Percentiles rank a stretch among this genome's conserved stretches.
These are phyloP conservation scores for Lagopus leucura DNA, from an alignment of 2,113 vertebrate species.

Conservation along the genomic window DNA sequence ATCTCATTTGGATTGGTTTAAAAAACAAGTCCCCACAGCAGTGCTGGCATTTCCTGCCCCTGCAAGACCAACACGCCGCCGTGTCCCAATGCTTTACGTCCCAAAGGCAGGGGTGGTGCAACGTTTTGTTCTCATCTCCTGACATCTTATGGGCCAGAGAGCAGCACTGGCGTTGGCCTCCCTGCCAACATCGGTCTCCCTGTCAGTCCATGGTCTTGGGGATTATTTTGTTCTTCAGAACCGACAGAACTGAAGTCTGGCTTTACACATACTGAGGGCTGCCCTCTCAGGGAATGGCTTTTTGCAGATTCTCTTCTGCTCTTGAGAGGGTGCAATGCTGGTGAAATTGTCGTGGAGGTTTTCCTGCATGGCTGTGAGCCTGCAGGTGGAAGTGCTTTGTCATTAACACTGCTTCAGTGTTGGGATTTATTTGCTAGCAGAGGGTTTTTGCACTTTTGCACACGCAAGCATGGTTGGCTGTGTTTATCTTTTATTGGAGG, in stretches of 20 bases:
- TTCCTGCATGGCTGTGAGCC: not conserved
- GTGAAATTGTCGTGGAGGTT: accelerated
- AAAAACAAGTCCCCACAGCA: not conserved
- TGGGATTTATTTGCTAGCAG: too few species aligned
- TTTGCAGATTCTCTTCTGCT: not conserved
- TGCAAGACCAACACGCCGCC: too few species aligned
- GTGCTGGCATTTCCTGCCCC: not conserved
- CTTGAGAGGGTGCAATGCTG: accelerated
- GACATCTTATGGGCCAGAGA: not conserved
- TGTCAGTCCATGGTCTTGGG: not conserved
- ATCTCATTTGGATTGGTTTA: accelerated
- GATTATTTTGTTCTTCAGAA: not conserved
- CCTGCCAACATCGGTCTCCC: not conserved
- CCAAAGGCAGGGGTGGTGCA: not conserved
- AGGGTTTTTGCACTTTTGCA: not conserved
- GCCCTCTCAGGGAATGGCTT: not conserved
- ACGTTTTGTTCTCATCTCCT: not conserved
- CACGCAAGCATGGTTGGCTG: accelerated
- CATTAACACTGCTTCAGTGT: accelerated
- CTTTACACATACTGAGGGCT: not conserved
- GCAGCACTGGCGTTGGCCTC: not conserved
- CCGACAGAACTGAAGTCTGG: not conserved
- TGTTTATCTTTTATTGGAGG: not conserved
- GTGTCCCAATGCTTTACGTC: too few species aligned
- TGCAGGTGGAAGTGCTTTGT: accelerated